phyloP scores from a whole-genome alignment of 2,113 vertebrate species.

The Isichthys henryi region DNA sequence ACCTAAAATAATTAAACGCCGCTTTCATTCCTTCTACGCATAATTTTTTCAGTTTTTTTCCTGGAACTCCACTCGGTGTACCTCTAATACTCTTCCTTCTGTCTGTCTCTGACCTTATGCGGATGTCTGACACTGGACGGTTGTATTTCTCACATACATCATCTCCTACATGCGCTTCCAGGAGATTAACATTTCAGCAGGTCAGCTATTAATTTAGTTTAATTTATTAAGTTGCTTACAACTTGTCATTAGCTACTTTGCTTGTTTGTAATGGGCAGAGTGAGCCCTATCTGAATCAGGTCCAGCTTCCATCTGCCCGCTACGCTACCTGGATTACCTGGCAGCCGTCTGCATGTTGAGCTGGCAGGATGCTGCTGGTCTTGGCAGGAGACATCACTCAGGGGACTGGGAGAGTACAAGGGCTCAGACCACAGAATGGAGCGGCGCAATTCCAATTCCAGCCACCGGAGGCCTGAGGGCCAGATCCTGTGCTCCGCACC shows the following conservation, averaged over 20 bases:
- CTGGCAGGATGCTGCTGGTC: neutral
- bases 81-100: neutral
- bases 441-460: neutral
- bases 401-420: neutral
- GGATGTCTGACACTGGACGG: neutral
- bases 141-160: neutral
- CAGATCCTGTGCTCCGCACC: neutral
- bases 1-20: neutral
- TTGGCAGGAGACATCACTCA: neutral
- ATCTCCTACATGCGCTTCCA: neutral
- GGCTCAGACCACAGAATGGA: neutral
- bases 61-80: neutral
- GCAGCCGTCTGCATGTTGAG: neutral
- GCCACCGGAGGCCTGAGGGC: neutral
- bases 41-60: neutral
- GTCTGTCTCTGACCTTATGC: neutral
- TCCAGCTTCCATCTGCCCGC: neutral
- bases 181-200: neutral
- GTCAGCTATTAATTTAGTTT: neutral
- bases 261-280: neutral
- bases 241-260: neutral
- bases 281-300: neutral
- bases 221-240: neutral
- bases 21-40: neutral
- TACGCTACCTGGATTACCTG: neutral